A percentile compares a stretch with the other conserved stretches of the same genome.
Evolutionary conservation across 2,888 invertebrate genomes (phyloP).

Genomic region (Platynereis dumerilii): DNA sequence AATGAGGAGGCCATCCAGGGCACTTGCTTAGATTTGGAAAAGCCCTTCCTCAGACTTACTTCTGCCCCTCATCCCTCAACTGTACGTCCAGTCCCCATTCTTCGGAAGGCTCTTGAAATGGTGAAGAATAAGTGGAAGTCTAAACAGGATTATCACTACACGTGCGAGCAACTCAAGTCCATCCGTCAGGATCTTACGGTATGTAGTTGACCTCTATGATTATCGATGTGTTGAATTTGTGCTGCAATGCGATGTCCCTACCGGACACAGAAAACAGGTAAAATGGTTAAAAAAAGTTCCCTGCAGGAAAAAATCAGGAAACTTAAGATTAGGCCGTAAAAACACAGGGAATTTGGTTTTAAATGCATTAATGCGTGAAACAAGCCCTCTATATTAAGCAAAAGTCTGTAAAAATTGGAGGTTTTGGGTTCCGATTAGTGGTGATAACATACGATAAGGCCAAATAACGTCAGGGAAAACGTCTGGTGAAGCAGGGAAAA

Average conservation of each 20-base stretch:
- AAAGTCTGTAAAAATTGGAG: no score
- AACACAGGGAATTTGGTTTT: no score
- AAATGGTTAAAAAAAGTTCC: no score
- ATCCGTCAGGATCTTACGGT: conserved; percentile 98
- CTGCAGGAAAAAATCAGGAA: no score
- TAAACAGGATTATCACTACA: conserved; percentile 92
- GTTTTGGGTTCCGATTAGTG: no score
- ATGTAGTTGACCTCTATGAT: conserved; percentile 57
- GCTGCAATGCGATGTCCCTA: not conserved
- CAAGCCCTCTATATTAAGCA: no score
- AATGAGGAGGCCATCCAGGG: conserved; percentile 88
- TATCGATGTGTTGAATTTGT: no score
- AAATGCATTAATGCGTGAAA: no score
- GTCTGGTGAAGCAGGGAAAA: not conserved
- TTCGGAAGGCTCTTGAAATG: conserved; percentile 83
- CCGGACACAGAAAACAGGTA: no score
- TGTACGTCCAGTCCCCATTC: conserved; percentile 87
- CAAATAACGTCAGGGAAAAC: no score
- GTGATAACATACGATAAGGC: no score
- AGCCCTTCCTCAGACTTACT: conserved; percentile 93
- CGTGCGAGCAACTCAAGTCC: conserved; percentile 98
- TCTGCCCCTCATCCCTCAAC: conserved; percentile 72
- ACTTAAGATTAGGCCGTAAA: no score
- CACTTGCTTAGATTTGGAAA: conserved; percentile 92
- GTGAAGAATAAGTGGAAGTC: conserved; percentile 90